Evolutionary conservation across 2,888 invertebrate species (phyloP).

Genomic region (Gisinianus flammeolus): DNA sequence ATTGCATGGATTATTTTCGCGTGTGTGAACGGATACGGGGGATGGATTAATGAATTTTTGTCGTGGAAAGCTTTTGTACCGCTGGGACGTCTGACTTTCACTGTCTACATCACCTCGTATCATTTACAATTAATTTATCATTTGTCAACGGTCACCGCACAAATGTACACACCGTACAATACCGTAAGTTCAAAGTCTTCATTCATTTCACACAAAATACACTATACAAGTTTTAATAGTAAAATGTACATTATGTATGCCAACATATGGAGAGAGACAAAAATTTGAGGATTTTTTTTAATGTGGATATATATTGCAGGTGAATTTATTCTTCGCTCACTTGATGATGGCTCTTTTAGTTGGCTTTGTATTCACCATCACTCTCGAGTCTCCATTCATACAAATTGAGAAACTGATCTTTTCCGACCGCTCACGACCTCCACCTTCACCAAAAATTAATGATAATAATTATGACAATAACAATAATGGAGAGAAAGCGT

Average conservation of each 20-base stretch:
- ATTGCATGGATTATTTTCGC: constrained; percentile 59
- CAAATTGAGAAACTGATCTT: constrained; percentile 18
- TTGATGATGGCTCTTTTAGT: constrained; percentile 6
- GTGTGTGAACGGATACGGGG: constrained; percentile 58
- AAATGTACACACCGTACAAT: constrained; percentile 13
- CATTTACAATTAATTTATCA: constrained; percentile 23
- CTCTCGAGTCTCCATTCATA: constrained; percentile 18
- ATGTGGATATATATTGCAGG: neutral
- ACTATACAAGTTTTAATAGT: neutral
- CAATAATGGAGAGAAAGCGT: no score
- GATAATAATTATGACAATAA: neutral
- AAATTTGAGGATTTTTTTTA: no score
- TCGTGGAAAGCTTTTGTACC: constrained; percentile 49
- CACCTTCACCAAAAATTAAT: neutral
- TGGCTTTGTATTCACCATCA: constrained; percentile 12
- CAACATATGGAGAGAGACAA: no score
- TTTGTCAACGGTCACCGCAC: neutral
- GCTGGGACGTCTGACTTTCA: constrained; percentile 47
- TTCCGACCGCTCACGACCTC: neutral
- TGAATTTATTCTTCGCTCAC: constrained; percentile 23
- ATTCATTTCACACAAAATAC: neutral
- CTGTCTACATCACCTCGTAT: constrained; percentile 44
- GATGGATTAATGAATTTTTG: constrained; percentile 45
- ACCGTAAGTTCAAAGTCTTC: constrained; percentile 1
- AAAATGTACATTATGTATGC: no score